These are phyloP conservation scores for Philopotamus ludificatus DNA, from an alignment of 1,140 invertebrate genomes.

Conservation along the genomic window DNA sequence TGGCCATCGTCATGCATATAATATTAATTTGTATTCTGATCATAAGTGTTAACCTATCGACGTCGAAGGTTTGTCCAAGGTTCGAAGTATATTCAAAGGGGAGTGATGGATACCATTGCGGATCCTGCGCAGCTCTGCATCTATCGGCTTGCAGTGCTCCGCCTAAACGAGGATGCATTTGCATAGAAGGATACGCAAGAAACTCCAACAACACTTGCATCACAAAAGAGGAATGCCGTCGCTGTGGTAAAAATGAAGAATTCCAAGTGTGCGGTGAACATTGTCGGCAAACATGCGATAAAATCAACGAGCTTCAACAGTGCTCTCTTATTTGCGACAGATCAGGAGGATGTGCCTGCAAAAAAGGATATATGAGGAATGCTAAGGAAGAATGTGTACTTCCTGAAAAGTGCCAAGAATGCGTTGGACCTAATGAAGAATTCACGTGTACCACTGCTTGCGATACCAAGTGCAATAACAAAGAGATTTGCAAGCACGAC, in stretches of 20 bases:
- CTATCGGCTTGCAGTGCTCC: background rate
- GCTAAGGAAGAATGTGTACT: slow-evolving; percentile 13
- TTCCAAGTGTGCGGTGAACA: slow-evolving; percentile 9
- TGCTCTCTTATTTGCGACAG: slow-evolving; percentile 1
- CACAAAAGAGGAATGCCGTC: slow-evolving; percentile 7
- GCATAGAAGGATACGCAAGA: slow-evolving; percentile 4
- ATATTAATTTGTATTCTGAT: no score
- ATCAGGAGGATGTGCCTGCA: slow-evolving; percentile 16
- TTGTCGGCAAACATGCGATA: slow-evolving; percentile 16
- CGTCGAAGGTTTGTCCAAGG: no score
- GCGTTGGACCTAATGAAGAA: background rate
- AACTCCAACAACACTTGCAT: slow-evolving; percentile 3
- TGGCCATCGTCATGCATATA: background rate
- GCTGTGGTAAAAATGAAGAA: slow-evolving; percentile 13
- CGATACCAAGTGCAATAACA: background rate
- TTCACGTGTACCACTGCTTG: background rate
- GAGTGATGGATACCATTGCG: background rate
- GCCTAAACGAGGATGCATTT: slow-evolving; percentile 13
- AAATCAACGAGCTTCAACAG: background rate
- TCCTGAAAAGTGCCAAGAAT: slow-evolving; percentile 1
- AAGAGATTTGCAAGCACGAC: background rate
- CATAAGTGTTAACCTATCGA: background rate
- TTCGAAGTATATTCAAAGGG: no score
- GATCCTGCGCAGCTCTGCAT: background rate
- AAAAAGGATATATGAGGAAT: slow-evolving; percentile 17